Evolutionary conservation across 2,797 vertebrate genomes (phyloP), one percentile per base, ranked within the genome.

Genomic region (Anguilla marmorata): DNA sequence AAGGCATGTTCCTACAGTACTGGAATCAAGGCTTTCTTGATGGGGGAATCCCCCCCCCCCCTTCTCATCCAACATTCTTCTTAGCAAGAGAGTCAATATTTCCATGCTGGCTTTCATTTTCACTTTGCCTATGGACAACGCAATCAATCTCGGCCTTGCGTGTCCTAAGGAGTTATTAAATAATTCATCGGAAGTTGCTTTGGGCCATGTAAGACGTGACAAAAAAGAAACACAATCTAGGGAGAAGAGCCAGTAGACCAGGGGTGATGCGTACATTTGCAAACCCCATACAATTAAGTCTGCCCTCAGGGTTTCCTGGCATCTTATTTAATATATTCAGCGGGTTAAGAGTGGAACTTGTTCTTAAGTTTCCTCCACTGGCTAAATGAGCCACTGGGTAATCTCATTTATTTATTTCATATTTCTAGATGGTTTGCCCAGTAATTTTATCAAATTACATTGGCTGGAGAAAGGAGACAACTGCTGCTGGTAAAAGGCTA

Each of bases 111-210:
- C 63, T 91, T 89, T 92, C 48, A 86, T 89, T 91, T 87, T 63
- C 89, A 50, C 90, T 89, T 90, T 91, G 87, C 90, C 87, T 85
- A 66, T 86, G 88, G 89, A 92, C 85, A 88, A 91, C 89, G 91
- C 91, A 93, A 87, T 93, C 92, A 92, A 91, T 90, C 87, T 89
- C 92, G 91, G 90, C 87, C 89, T 87, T 87, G 84, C 63, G 85
- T 92, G 91, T 92, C 89, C 90, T 87, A 27, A 90, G 91, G 92
- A 92, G 88, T 88, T 87, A 86, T 89, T 92, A 85, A 93, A 94
- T 94, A 89, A 95, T 95, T 93, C 92, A 95, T 94, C 90, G 45
- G 91, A 91, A 92, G 87, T 87, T 91, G 89, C 93, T 94, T 86
- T 89, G 58, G 92, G 94, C 91, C 85, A 90, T 85, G 88, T 90